These are phyloP conservation scores for Homarus gammarus DNA, from an alignment of 2,888 invertebrate genomes.

Conservation along the genomic window DNA sequence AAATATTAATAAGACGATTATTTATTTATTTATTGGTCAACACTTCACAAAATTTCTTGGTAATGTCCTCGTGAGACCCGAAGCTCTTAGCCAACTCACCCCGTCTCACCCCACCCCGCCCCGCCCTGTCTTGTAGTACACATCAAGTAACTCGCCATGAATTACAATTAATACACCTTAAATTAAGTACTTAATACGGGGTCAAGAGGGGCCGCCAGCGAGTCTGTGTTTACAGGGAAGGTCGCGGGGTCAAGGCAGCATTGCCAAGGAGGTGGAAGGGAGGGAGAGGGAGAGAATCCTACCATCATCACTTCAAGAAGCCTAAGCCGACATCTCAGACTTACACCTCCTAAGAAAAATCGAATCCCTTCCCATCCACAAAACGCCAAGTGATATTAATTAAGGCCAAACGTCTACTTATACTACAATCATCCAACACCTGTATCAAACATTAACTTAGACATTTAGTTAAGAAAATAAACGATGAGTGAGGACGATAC, in stretches of 20 bases:
- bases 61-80: too few relatives aligned
- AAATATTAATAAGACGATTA: too few relatives aligned
- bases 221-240: slow-evolving; percentile 30
- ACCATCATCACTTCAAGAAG: neutral
- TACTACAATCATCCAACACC: too few relatives aligned
- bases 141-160: neutral
- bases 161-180: neutral
- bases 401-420: too few relatives aligned
- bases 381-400: too few relatives aligned
- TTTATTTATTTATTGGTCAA: too few relatives aligned
- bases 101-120: neutral
- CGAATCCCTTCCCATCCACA: neutral
- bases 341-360: neutral
- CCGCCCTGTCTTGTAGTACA: neutral
- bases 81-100: too few relatives aligned
- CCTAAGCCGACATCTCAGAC: neutral
- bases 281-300: neutral
- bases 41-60: too few relatives aligned
- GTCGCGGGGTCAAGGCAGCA: slow-evolving; percentile 29
- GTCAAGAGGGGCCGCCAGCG: slow-evolving; percentile 18
- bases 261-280: neutral
- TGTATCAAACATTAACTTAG: too few relatives aligned
- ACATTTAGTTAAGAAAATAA: too few relatives aligned
- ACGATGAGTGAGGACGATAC: too few relatives aligned
- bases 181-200: neutral